These are phyloP conservation scores for Drosophila antonietae DNA, from an alignment of 2,888 invertebrate species.

Conservation along the genomic window DNA sequence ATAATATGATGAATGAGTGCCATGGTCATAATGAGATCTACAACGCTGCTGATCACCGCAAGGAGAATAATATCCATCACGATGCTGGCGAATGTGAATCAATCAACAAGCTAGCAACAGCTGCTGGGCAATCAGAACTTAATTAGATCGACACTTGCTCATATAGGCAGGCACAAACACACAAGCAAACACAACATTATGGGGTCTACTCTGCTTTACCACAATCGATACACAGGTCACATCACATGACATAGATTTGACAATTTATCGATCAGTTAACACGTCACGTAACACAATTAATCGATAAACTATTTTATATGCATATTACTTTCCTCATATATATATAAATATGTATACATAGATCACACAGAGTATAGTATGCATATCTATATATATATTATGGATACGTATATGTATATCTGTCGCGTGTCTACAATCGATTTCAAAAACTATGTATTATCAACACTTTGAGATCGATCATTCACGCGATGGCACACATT, in stretches of 20 bases:
- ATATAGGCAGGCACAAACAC: not conserved
- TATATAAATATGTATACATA: not conserved
- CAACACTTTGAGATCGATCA: not conserved
- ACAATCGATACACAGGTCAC: not conserved
- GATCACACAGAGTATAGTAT: not conserved
- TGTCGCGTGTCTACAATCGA: not conserved
- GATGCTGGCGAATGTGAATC: not conserved
- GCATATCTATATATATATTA: not conserved
- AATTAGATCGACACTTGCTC: not conserved
- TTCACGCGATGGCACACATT: not conserved
- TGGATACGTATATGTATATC: not conserved
- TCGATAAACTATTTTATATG: not conserved
- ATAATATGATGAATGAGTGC: not conserved
- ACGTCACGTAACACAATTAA: not conserved
- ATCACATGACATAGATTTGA: not conserved
- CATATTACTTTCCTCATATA: conserved; percentile 1
- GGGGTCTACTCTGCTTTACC: no score
- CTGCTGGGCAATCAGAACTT: not conserved
- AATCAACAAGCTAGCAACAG: not conserved
- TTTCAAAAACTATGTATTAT: not conserved
- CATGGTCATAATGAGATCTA: not conserved
- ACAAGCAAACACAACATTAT: not conserved
- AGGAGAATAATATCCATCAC: not conserved
- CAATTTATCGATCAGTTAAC: not conserved
- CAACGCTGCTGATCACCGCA: not conserved